Percentiles rank a stretch among this genome's conserved stretches.
phyloP scores from a whole-genome alignment of 2,888 invertebrate species.

The Macaria notata region DNA sequence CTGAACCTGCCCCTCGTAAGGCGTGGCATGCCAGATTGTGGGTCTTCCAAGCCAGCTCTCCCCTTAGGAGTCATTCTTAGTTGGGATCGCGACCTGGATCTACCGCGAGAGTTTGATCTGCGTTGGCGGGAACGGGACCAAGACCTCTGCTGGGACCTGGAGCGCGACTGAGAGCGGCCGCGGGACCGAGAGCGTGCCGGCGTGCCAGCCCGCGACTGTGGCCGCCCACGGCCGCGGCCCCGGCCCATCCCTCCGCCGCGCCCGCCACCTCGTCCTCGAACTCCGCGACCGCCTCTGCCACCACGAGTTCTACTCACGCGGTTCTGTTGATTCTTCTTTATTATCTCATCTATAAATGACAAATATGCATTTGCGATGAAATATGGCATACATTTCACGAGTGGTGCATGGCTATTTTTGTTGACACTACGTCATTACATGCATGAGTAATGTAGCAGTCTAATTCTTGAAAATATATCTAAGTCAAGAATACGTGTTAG shows the following conservation, averaged over 20 bases:
- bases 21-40: slow-evolving; percentile 52
- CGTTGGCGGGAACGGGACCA: slow-evolving; percentile 47
- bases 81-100: slow-evolving; percentile 66
- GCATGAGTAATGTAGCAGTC: neutral
- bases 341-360: slow-evolving; percentile 63
- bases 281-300: slow-evolving; percentile 47
- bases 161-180: slow-evolving; percentile 50
- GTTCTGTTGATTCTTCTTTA: slow-evolving; percentile 60
- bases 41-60: slow-evolving; percentile 65
- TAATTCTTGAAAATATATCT: too few relatives aligned
- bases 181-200: slow-evolving; percentile 52
- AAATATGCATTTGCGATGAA: neutral
- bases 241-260: slow-evolving; percentile 31
- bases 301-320: slow-evolving; percentile 64
- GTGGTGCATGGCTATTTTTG: slow-evolving; percentile 24
- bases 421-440: slow-evolving; percentile 27
- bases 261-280: slow-evolving; percentile 45
- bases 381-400: neutral
- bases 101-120: slow-evolving; percentile 53
- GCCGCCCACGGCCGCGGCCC: slow-evolving; percentile 45
- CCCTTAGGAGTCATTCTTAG: slow-evolving; percentile 66
- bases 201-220: slow-evolving; percentile 47
- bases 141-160: slow-evolving; percentile 50
- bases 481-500: too few relatives aligned
- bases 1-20: slow-evolving; percentile 54